Base-by-base conservation (phyloP, 2,888 invertebrate genomes). In the Drosophila anceps region DNA sequence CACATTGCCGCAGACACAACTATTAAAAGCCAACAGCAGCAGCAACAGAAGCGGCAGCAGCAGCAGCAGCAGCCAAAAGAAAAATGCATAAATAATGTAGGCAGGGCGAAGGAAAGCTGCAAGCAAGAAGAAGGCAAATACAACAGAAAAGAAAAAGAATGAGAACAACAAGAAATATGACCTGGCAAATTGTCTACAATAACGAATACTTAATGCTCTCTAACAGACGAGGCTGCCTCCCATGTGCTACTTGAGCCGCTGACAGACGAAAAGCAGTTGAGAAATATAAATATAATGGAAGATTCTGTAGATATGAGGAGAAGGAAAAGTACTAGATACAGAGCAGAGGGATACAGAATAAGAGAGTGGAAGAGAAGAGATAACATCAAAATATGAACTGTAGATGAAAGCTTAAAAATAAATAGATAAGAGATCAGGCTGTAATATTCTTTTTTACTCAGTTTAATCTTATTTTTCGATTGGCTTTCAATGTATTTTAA, bases 11-110 rank as follows among this genome's bases (percentile, higher is more conserved):
- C 80, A 79, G 76, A 79, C 79, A 81, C 63, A 85, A 85, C 84
- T 85, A 85, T 85, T 85, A 85, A 83, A 85, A 83, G 81, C 81
- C 76, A 76, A 61, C 69, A 75, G 54, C 69, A 75, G 54, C 3
- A 37, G 51, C 51, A 51, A 48, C 69, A 75, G 54, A 1, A 37
- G 51, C 51, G 35, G 24, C 2, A 24, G 24, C 24, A 4, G 41
- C 18, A 41, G 53, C 24, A 53, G 51, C 53, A 51, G 51, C 51
- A 31, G 51, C 51, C 79, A 70, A 81, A 80, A 81, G 83, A 73
- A 88, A 88, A 85, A 85, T 85, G 83, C 88, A 85, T 88, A 85
- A 85, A 85, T 85, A 85, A 85, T 88, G 79, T 73, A 73, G 83
- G 69, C 77, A 73, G 72, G 62, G 66, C 61, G 63, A 68, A 60